Conservation (phyloP, 2,888 invertebrate genomes). For the Ophion slaviceki region DNA sequence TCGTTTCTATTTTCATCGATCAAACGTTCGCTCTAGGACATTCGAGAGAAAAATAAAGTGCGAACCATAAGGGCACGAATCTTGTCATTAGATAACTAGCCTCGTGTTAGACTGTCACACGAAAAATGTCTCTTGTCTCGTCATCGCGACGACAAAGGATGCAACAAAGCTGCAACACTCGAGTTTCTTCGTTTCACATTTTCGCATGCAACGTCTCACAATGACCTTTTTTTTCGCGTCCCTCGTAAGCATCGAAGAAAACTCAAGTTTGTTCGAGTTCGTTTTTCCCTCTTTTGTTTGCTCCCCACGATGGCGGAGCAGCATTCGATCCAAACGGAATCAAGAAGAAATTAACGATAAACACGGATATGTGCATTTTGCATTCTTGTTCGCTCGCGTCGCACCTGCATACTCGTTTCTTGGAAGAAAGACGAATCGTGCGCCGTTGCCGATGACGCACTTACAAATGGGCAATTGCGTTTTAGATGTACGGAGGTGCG, state of each 20-base stretch:
- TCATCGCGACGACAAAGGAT: background rate
- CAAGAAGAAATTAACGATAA: background rate
- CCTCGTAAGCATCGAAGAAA: too few relatives aligned
- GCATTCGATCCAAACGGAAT: too few relatives aligned
- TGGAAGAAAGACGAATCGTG: background rate
- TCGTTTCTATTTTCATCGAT: conserved; percentile 72
- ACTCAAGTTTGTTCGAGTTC: too few relatives aligned
- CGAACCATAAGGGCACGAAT: too few relatives aligned
- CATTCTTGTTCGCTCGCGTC: background rate
- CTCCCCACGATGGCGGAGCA: background rate
- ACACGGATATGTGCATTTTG: background rate
- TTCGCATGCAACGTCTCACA: background rate
- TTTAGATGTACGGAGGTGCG: conserved; percentile 75
- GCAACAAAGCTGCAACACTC: background rate
- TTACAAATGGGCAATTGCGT: conserved; percentile 69
- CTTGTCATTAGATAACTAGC: background rate
- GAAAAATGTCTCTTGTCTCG: background rate
- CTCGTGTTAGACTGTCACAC: background rate
- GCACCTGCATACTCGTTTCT: conserved; percentile 11
- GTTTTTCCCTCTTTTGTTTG: background rate
- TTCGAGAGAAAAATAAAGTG: too few relatives aligned
- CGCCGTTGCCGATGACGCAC: conserved; percentile 13
- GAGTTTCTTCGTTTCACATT: background rate
- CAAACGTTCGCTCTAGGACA: background rate
- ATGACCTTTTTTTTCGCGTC: background rate